Conservation (phyloP, 2,113 vertebrate species). For the Smithornis capensis region DNA sequence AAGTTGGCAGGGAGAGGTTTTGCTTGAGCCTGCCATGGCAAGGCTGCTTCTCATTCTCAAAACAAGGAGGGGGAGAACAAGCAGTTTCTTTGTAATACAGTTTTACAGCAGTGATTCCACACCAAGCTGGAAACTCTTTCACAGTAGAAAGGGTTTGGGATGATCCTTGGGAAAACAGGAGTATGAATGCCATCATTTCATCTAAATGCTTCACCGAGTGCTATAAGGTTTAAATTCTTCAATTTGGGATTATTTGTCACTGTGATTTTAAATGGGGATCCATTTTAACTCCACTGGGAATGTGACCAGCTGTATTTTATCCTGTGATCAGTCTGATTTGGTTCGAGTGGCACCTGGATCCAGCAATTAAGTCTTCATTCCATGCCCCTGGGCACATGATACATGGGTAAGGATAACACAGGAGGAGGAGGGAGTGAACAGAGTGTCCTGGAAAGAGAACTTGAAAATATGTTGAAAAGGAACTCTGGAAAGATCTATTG, state of each 20-base stretch:
- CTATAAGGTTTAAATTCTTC: neutral
- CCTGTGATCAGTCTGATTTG: neutral
- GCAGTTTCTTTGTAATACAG: neutral
- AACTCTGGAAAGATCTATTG: neutral
- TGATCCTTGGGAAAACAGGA: neutral
- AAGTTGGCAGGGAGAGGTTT: neutral
- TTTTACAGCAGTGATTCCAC: neutral
- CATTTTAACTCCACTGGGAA: neutral
- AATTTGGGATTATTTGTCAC: neutral
- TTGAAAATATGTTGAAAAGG: neutral
- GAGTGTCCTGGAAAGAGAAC: neutral
- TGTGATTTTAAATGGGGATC: neutral
- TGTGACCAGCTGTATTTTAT: neutral
- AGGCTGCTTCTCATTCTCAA: neutral
- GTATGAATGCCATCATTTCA: neutral
- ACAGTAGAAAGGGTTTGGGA: neutral
- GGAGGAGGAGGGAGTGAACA: neutral
- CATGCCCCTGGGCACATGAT: rapidly evolving
- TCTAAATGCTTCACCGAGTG: neutral
- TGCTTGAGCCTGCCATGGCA: neutral
- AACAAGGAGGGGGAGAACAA: neutral
- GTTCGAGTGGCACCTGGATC: neutral
- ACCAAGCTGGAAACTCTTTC: neutral
- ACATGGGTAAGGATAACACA: neutral
- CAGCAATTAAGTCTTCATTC: neutral